Base-by-base conservation (phyloP, 2,113 vertebrate genomes). In the Mungos mungo region DNA sequence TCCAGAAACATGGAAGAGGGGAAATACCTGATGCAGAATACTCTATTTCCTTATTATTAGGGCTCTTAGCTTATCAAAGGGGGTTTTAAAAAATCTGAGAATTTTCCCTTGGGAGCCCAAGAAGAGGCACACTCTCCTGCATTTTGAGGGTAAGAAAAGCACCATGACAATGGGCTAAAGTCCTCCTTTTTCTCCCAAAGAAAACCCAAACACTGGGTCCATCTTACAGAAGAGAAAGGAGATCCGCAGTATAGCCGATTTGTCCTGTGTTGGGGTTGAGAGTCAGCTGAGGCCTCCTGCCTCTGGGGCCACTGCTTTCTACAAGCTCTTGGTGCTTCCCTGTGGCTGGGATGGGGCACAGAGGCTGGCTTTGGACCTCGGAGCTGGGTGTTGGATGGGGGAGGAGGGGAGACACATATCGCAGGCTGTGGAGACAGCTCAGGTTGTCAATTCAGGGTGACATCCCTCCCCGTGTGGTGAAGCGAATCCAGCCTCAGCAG, bases 291-390 rank as follows among this genome's bases (percentile, higher is more conserved):
- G 72, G 15, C 25, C 33, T 83, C 74, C 29, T 41, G 60, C 35
- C 10, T 65, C n/a, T 13, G 11, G 5, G 16, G 18, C 84, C 33
- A 2, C 25, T 6, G 29, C 45, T 72, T 50, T 45, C 69, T n/a
- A 2, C 29, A 4, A 13, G 13, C 15, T 57, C 41, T 54, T 1
- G 0, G 31, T 5, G 15, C 45, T 8, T 83, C 1, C 0, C 79
- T 89, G 57, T 66, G 29, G n/a, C 79, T 33, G 47, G 50, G 16
- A 69, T 5, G 18, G 91, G 27, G 3, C 38, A 50, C 82, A 27
- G 15, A 33, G 77, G 12, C 33, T 29, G 66, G 27, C 82, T 45
- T 74, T 66, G 47, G 14, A 33, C 35, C 54, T 25, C 14, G 2
- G 86, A 4, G 10, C 66, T 57, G 29, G 41, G 19, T 10, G 1